Evolutionary conservation across 2,797 vertebrate genomes (phyloP).

Genomic region (Pterois miles): DNA sequence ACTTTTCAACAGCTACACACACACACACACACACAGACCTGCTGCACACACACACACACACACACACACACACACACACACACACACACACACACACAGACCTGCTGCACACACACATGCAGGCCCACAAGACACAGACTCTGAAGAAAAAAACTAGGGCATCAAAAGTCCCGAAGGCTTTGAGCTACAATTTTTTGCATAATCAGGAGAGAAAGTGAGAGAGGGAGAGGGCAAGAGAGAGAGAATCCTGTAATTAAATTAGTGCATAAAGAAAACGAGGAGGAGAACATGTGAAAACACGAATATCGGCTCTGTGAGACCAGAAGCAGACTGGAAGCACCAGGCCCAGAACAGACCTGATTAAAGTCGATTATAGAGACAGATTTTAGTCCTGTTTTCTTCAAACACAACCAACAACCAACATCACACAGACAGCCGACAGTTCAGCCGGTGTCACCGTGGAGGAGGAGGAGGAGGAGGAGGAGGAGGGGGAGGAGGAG

Average conservation of each 20-base stretch:
- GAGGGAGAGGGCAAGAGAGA: constrained; percentile 9
- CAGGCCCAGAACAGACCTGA: constrained; percentile 27
- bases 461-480: not conserved
- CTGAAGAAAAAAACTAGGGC: constrained; percentile 78
- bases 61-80: constrained; percentile 7
- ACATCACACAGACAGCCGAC: not conserved
- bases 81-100: constrained; percentile 16
- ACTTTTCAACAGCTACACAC: constrained; percentile 18
- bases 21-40: constrained; percentile 18
- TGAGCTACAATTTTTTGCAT: constrained; percentile 80
- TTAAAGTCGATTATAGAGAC: constrained; percentile 43
- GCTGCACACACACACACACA: constrained; percentile 12
- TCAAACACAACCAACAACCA: not conserved
- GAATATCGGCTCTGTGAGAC: constrained; percentile 29
- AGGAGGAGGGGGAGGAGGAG: too few relatives aligned
- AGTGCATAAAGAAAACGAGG: constrained; percentile 65
- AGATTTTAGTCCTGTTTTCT: not conserved
- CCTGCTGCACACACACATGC: constrained; percentile 12
- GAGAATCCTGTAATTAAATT: constrained; percentile 72
- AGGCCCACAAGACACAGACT: constrained; percentile 49
- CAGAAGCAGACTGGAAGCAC: constrained; percentile 33
- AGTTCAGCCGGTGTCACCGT: constrained; percentile 54
- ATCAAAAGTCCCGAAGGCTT: constrained; percentile 84
- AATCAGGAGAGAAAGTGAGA: constrained; percentile 73
- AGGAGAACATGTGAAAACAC: constrained; percentile 51